Conservation (phyloP, 2,888 invertebrate species). For the Torymus texanus region DNA sequence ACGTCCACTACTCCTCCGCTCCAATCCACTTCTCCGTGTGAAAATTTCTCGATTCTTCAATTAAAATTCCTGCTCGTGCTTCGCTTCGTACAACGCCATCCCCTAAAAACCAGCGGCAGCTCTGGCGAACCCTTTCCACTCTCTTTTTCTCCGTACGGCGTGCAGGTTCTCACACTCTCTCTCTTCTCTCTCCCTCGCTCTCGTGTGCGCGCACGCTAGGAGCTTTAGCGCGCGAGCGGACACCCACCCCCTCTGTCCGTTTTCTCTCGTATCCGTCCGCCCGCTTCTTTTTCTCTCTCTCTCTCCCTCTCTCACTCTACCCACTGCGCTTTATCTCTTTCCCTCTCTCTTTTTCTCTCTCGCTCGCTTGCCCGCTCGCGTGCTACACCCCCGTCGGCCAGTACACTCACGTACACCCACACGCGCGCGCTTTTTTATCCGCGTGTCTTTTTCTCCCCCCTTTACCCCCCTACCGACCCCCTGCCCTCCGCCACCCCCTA, state of each 20-base stretch:
- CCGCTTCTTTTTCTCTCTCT: slow-evolving; percentile 3
- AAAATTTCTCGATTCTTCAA: no score
- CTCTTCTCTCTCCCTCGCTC: slow-evolving; percentile 35
- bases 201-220: slow-evolving; percentile 40
- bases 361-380: not conserved
- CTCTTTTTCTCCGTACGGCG: slow-evolving; percentile 14
- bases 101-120: slow-evolving; percentile 24
- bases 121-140: slow-evolving; percentile 14
- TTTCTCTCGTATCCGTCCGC: slow-evolving; percentile 41
- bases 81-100: not conserved
- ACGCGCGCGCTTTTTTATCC: slow-evolving; percentile 39
- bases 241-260: slow-evolving; percentile 61
- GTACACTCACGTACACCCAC: not conserved
- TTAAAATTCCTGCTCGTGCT: not conserved
- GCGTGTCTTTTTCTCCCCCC: slow-evolving; percentile 38
- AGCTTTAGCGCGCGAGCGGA: slow-evolving; percentile 36
- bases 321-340: slow-evolving; percentile 16
- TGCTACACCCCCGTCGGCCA: not conserved
- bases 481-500: no score
- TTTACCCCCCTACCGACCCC: not conserved
- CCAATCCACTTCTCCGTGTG: no score
- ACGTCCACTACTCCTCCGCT: no score
- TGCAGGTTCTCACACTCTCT: slow-evolving; percentile 45
- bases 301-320: slow-evolving; percentile 11
- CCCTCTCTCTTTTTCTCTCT: not conserved